These are phyloP conservation scores for Drosophila cognata DNA, from an alignment of 2,888 invertebrate genomes.

Conservation along the genomic window DNA sequence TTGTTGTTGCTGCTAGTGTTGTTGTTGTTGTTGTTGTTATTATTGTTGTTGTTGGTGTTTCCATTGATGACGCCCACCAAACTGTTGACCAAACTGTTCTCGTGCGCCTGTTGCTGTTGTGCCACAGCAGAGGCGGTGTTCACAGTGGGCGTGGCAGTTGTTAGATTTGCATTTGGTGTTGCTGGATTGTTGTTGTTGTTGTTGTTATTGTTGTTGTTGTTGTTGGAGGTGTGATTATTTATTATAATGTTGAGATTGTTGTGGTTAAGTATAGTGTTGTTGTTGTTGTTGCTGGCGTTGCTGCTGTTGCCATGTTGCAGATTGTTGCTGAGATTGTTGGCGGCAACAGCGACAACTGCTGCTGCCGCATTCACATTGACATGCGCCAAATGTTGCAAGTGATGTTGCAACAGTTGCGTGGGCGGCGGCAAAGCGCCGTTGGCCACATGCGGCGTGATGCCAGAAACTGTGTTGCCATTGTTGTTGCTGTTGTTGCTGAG, in stretches of 20 bases:
- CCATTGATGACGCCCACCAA: slow-evolving; percentile 72
- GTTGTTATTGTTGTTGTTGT: slow-evolving; percentile 46
- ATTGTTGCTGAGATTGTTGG: slow-evolving; percentile 71
- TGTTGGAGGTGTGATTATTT: slow-evolving; percentile 71
- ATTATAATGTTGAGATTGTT: slow-evolving; percentile 74
- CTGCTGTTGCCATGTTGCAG: slow-evolving; percentile 46
- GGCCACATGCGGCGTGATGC: slow-evolving; percentile 47
- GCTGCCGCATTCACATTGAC: slow-evolving; percentile 81
- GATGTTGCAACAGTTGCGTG: slow-evolving; percentile 84
- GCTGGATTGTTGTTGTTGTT: slow-evolving; percentile 73
- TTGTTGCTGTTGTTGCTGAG: slow-evolving; percentile 69
- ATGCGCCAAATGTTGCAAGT: slow-evolving; percentile 84
- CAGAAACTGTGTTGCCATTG: slow-evolving; percentile 57
- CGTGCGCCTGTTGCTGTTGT: slow-evolving; percentile 71
- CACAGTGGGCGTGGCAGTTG: slow-evolving; percentile 70
- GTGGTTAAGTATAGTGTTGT: slow-evolving; percentile 71
- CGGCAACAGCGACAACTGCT: slow-evolving; percentile 77
- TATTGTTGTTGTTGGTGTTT: slow-evolving; percentile 57
- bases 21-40: slow-evolving; percentile 56
- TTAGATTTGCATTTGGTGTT: slow-evolving; percentile 76
- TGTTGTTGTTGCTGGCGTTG: slow-evolving; percentile 50
- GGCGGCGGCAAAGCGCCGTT: slow-evolving; percentile 80
- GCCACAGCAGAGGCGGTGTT: slow-evolving; percentile 70
- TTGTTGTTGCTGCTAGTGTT: slow-evolving; percentile 56
- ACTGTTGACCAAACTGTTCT: slow-evolving; percentile 78